phyloP scores from a whole-genome alignment of 1,140 invertebrate species.

The Alviniconcha marisindica region DNA sequence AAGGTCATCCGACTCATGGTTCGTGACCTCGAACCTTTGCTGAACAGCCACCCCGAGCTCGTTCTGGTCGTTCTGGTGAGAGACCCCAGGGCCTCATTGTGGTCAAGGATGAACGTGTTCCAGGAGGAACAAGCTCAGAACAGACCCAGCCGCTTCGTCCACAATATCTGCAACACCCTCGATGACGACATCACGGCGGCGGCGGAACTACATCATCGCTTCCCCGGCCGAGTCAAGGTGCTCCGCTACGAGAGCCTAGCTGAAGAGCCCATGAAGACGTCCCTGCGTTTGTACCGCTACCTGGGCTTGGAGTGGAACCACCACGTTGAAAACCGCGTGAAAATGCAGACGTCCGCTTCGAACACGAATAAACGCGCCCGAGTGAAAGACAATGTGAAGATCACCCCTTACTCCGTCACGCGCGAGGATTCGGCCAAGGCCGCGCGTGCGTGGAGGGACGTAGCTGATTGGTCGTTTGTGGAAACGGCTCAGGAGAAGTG shows the following conservation, averaged over 20 bases:
- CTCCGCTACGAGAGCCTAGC: constrained; percentile 7
- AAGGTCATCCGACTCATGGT: constrained; percentile 7
- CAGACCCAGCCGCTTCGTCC: neutral
- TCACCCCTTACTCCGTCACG: neutral
- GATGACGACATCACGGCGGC: neutral
- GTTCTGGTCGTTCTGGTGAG: neutral
- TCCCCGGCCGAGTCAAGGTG: neutral
- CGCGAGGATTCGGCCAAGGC: neutral
- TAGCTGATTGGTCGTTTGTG: neutral
- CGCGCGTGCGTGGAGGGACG: neutral
- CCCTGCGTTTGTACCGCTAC: neutral
- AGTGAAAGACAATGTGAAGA: neutral
- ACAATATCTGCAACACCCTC: neutral
- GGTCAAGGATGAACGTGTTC: constrained; percentile 10
- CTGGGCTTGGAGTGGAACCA: neutral
- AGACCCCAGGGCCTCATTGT: constrained; percentile 1
- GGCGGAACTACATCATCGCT: neutral
- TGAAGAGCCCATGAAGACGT: neutral
- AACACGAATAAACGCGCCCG: too few relatives aligned
- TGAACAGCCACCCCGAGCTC: neutral
- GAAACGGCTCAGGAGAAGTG: neutral
- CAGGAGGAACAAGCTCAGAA: neutral
- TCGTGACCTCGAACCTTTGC: neutral
- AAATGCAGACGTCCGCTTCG: neutral
- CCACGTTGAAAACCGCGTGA: neutral